phyloP scores from a whole-genome alignment of 1,140 invertebrate genomes.

The Achatina immaculata region DNA sequence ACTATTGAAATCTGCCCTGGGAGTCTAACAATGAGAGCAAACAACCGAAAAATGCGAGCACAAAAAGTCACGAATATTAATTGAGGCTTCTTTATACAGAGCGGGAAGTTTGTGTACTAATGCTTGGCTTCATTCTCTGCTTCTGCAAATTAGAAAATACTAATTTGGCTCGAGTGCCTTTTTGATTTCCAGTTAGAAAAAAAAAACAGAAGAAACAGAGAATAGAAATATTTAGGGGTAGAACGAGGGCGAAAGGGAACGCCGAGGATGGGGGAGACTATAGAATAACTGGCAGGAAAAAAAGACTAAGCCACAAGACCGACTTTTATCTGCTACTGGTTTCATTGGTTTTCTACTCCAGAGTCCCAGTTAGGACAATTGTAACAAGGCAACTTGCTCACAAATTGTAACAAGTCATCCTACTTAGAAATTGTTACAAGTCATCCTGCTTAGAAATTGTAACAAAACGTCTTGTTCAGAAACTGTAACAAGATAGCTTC shows the following conservation, averaged over 20 bases:
- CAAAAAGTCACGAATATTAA: slow-evolving; percentile 1
- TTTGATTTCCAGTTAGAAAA: slow-evolving; percentile 9
- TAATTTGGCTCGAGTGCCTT: slow-evolving; percentile 10
- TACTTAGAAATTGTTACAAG: no score
- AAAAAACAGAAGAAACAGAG: neutral
- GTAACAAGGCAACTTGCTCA: no score
- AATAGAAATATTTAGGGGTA: neutral
- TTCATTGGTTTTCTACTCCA: neutral
- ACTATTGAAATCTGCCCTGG: neutral
- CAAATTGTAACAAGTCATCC: no score
- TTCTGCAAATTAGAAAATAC: neutral
- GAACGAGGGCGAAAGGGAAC: neutral
- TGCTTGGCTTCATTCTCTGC: neutral
- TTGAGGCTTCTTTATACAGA: neutral
- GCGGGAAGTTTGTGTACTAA: neutral
- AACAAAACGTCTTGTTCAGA: no score
- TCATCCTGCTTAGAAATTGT: no score
- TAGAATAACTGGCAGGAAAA: neutral
- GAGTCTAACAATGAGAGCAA: neutral
- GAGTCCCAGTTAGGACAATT: no score
- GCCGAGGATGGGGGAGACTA: neutral
- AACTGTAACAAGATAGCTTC: no score
- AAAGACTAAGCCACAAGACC: neutral
- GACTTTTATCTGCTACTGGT: neutral
- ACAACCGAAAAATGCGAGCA: neutral